Percentiles rank a stretch among this genome's conserved stretches.
phyloP scores from a whole-genome alignment of 2,797 vertebrate species.

The Uromys caudimaculatus region DNA sequence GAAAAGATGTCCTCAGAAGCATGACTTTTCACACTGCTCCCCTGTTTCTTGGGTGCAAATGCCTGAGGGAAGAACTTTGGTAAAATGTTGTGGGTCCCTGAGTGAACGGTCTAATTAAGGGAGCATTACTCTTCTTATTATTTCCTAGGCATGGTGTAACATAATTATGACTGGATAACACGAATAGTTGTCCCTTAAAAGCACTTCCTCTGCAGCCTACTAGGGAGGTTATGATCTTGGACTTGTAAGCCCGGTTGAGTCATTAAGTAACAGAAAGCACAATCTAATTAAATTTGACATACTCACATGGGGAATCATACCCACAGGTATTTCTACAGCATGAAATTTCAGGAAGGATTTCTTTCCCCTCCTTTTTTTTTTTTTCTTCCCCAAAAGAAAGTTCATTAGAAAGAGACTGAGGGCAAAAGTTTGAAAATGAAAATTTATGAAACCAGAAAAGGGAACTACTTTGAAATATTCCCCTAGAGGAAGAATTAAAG shows the following conservation, averaged over 20 bases:
- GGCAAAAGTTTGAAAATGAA: constrained; percentile 84
- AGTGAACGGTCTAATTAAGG: constrained; percentile 75
- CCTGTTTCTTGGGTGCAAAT: constrained; percentile 46
- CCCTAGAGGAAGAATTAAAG: constrained; percentile 73
- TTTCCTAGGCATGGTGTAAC: constrained; percentile 61
- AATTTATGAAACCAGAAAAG: constrained; percentile 85
- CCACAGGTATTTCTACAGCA: constrained; percentile 76
- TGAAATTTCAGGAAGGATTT: constrained; percentile 74
- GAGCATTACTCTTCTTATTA: constrained; percentile 74
- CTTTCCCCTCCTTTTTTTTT: constrained; percentile 59
- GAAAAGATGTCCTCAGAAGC: neutral
- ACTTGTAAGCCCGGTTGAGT: constrained; percentile 72
- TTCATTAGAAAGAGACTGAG: constrained; percentile 82
- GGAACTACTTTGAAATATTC: constrained; percentile 78
- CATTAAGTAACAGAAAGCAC: constrained; percentile 78
- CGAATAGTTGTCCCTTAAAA: constrained; percentile 69
- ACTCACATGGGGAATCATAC: constrained; percentile 66
- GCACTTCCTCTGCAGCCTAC: constrained; percentile 52
- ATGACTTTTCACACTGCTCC: constrained; percentile 23
- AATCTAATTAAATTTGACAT: constrained; percentile 81
- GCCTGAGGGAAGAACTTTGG: constrained; percentile 52
- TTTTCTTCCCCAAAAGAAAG: constrained; percentile 68
- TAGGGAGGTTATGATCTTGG: constrained; percentile 71
- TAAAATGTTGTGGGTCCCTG: constrained; percentile 57
- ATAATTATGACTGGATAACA: constrained; percentile 65